Conservation (phyloP, 2,113 vertebrate species). For the Salminus brasiliensis region DNA sequence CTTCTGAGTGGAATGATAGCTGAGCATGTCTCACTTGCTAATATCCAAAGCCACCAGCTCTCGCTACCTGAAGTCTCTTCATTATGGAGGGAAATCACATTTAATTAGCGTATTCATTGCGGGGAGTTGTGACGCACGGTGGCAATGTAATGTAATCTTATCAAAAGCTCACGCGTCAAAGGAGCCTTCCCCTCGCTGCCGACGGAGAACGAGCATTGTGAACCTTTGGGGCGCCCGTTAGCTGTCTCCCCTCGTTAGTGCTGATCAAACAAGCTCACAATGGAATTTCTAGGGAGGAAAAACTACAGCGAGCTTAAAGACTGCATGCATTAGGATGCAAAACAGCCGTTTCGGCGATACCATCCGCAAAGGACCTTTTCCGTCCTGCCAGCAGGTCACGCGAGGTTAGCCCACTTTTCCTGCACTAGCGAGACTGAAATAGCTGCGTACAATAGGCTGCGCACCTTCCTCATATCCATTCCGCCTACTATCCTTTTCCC, state of each 20-base stretch:
- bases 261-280: slow-evolving; percentile 49
- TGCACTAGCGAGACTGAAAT: background rate
- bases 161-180: slow-evolving; percentile 8
- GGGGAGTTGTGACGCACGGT: background rate
- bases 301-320: background rate
- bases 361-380: background rate
- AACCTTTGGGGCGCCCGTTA: slow-evolving; percentile 25
- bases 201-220: slow-evolving; percentile 2
- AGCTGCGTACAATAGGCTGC: background rate
- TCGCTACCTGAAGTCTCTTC: background rate
- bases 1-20: background rate
- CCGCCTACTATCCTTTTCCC: background rate
- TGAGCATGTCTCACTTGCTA: background rate
- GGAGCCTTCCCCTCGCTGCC: background rate
- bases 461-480: background rate
- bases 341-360: background rate
- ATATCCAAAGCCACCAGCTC: slow-evolving; percentile 1
- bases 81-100: slow-evolving; percentile 4
- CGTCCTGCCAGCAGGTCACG: background rate
- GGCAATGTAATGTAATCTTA: slow-evolving; percentile 30
- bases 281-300: background rate
- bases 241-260: slow-evolving; percentile 50
- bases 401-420: slow-evolving; percentile 1
- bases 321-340: background rate
- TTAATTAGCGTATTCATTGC: slow-evolving; percentile 25